phyloP scores from a whole-genome alignment of 2,888 invertebrate species.

The Pollenia angustigena region DNA sequence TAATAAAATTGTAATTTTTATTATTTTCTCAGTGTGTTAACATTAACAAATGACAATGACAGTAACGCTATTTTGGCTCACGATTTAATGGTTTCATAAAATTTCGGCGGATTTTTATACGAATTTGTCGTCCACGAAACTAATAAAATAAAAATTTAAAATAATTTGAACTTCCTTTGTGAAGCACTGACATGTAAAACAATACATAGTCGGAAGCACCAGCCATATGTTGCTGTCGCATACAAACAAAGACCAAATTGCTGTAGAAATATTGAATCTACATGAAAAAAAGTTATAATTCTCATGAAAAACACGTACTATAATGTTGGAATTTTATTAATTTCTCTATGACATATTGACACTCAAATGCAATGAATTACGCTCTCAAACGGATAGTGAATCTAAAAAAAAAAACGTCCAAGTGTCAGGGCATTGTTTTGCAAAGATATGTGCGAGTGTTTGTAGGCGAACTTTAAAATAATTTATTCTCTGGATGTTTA shows the following conservation, averaged over 20 bases:
- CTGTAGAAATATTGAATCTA: not conserved
- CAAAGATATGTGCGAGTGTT: slow-evolving; percentile 6
- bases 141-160: slow-evolving; percentile 13
- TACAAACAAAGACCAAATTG: not conserved
- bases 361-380: slow-evolving; percentile 46
- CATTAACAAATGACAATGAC: slow-evolving; percentile 10
- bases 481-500: not conserved
- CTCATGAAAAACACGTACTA: slow-evolving; percentile 45
- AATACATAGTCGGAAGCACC: slow-evolving; percentile 16
- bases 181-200: slow-evolving; percentile 11
- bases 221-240: slow-evolving; percentile 32
- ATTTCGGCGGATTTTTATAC: not conserved
- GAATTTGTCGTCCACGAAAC: not conserved
- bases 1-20: slow-evolving; percentile 21
- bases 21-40: slow-evolving; percentile 1
- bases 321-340: slow-evolving; percentile 63
- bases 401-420: slow-evolving; percentile 1
- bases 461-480: not conserved
- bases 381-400: slow-evolving; percentile 15
- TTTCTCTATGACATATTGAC: slow-evolving; percentile 61
- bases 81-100: slow-evolving; percentile 12
- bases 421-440: slow-evolving; percentile 23
- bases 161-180: slow-evolving; percentile 24
- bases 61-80: slow-evolving; percentile 37
- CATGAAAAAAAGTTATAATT: slow-evolving; percentile 10